These are phyloP conservation scores for Bombycilla garrulus DNA, from an alignment of 2,113 vertebrate genomes.

Conservation along the genomic window DNA sequence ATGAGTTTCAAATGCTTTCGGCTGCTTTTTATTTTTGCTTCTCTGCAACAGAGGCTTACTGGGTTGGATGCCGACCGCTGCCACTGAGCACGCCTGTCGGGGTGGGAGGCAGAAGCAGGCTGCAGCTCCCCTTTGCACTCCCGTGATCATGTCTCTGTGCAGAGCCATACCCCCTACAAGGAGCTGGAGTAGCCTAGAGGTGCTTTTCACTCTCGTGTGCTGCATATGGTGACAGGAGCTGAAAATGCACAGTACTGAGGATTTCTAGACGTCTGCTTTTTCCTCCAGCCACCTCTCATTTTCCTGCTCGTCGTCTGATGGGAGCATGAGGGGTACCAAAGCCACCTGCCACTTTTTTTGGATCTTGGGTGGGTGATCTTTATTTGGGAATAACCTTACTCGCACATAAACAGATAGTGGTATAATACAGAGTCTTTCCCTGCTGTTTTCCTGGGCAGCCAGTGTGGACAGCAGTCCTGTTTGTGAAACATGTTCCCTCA, in stretches of 20 bases:
- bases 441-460: constrained; percentile 10
- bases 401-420: neutral
- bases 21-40: constrained; percentile 38
- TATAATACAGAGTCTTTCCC: neutral
- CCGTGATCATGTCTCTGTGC: neutral
- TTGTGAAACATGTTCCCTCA: neutral
- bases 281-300: neutral
- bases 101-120: neutral
- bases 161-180: constrained; percentile 5
- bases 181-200: constrained; percentile 48
- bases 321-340: neutral
- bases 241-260: neutral
- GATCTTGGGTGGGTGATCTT: neutral
- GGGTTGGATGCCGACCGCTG: neutral
- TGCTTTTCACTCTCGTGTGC: neutral
- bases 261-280: neutral
- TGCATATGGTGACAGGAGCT: neutral
- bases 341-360: neutral
- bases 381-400: neutral
- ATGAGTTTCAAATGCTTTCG: constrained; percentile 31
- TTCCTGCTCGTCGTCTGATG: neutral
- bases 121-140: neutral
- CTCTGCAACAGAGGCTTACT: neutral
- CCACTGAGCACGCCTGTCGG: neutral
- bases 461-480: neutral